These are phyloP conservation scores for Centropristis striata DNA, from an alignment of 2,113 vertebrate species.

Conservation along the genomic window DNA sequence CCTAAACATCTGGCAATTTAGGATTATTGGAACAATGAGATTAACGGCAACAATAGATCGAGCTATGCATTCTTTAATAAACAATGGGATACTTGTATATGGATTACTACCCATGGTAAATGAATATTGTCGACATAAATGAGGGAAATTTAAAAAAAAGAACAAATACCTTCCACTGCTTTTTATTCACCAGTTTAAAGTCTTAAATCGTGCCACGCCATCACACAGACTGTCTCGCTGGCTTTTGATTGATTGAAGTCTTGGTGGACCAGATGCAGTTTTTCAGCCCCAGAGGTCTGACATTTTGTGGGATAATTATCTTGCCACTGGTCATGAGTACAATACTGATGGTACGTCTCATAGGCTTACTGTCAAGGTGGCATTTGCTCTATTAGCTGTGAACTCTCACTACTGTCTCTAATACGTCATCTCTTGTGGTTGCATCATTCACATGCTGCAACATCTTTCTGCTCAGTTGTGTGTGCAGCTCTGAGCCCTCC, in stretches of 20 bases:
- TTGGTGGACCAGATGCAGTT: constrained; percentile 52
- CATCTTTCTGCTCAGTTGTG: constrained; percentile 6
- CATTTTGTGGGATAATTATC: constrained; percentile 78
- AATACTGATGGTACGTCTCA: constrained; percentile 69
- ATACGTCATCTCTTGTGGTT: constrained; percentile 62
- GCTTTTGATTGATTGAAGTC: constrained; percentile 61
- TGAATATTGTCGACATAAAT: constrained; percentile 33
- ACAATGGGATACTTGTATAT: constrained; percentile 59
- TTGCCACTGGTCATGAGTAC: constrained; percentile 72
- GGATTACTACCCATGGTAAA: constrained; percentile 66
- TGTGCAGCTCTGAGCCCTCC: constrained; percentile 3
- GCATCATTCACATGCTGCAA: constrained; percentile 58
- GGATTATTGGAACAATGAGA: constrained; percentile 78
- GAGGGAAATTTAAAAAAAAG: constrained; percentile 1
- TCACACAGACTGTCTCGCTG: constrained; percentile 28
- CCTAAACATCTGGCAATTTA: constrained; percentile 64
- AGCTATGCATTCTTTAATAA: constrained; percentile 57
- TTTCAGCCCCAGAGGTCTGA: constrained; percentile 63
- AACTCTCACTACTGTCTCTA: constrained; percentile 42
- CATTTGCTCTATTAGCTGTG: constrained; percentile 63
- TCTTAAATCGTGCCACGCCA: neutral
- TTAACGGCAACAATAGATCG: constrained; percentile 65
- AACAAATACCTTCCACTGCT: constrained; percentile 7
- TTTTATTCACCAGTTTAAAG: constrained; percentile 26
- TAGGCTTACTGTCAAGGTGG: constrained; percentile 69